Percentiles rank a stretch among this genome's conserved stretches.
These are phyloP conservation scores for Tachina fera DNA, from an alignment of 2,888 invertebrate species.

Conservation along the genomic window DNA sequence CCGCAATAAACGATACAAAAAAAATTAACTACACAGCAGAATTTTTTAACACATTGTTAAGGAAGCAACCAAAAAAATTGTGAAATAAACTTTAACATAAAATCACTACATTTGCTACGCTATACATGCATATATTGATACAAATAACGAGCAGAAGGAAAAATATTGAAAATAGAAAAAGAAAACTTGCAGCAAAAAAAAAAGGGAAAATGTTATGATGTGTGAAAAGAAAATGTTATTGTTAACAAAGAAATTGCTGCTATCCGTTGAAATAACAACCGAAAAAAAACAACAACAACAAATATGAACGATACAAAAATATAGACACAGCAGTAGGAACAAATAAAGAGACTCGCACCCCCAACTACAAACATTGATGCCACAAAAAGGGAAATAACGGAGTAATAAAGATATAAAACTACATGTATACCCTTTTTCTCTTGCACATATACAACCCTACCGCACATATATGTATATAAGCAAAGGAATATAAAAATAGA, in stretches of 20 bases:
- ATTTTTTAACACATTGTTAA: conserved; percentile 46
- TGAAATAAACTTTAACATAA: conserved; percentile 42
- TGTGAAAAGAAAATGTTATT: conserved; percentile 68
- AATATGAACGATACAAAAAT: conserved; percentile 28
- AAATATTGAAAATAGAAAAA: conserved; percentile 25
- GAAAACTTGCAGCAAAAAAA: neutral
- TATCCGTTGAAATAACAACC: conserved; percentile 50
- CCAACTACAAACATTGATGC: neutral
- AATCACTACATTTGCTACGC: conserved; percentile 57
- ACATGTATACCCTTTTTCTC: neutral
- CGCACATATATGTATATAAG: neutral
- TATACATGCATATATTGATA: conserved; percentile 18
- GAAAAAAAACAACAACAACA: conserved; percentile 24
- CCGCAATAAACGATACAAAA: conserved; percentile 53
- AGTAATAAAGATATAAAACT: conserved; percentile 64
- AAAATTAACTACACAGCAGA: conserved; percentile 65
- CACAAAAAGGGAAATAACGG: conserved; percentile 24
- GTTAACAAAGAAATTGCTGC: conserved; percentile 64
- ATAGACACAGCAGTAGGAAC: conserved; percentile 40
- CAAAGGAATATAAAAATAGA: conserved; percentile 13
- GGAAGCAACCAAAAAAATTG: conserved; percentile 9
- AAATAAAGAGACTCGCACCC: conserved; percentile 1
- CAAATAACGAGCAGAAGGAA: conserved; percentile 15
- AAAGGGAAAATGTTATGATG: conserved; percentile 63
- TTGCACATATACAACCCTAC: neutral